A percentile compares a stretch with the other conserved stretches of the same genome.
Conservation (phyloP, 1,140 invertebrate species). For the Neodiprion virginianus region DNA sequence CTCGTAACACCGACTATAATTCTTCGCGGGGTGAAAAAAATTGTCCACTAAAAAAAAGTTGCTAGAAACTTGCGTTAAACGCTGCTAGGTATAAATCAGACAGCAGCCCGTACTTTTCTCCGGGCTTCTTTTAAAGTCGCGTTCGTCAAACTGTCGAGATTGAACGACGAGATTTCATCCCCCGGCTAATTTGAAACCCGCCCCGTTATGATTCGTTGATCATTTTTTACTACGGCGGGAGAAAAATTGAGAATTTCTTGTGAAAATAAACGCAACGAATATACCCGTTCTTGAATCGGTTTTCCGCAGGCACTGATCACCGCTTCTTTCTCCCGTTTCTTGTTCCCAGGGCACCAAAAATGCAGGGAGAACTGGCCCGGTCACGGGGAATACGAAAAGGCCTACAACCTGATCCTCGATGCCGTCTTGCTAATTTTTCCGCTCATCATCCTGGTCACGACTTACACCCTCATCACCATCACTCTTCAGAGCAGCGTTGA, state of each 20-base stretch:
- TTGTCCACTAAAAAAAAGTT: too few relatives aligned
- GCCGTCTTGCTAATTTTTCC: constrained; percentile 63
- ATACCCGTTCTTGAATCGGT: too few relatives aligned
- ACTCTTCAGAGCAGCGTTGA: constrained; percentile 41
- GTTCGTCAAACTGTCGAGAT: not conserved
- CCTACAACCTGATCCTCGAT: constrained; percentile 63
- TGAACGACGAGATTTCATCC: not conserved
- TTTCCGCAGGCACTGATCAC: not conserved
- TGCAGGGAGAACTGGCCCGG: constrained; percentile 60
- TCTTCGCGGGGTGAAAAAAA: too few relatives aligned
- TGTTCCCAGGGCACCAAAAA: constrained; percentile 52
- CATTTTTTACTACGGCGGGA: not conserved
- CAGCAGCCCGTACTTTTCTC: too few relatives aligned
- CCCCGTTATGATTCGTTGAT: not conserved
- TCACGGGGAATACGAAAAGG: constrained; percentile 49
- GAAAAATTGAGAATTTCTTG: too few relatives aligned
- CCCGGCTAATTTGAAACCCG: not conserved
- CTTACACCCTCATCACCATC: constrained; percentile 60
- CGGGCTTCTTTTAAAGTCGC: not conserved
- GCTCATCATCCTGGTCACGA: constrained; percentile 61
- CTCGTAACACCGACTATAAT: too few relatives aligned
- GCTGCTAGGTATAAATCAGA: too few relatives aligned
- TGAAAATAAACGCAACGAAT: too few relatives aligned
- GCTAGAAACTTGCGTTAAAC: too few relatives aligned
- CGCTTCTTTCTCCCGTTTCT: not conserved